These are phyloP conservation scores for Perca fluviatilis DNA, from an alignment of 2,113 vertebrate species.

Conservation along the genomic window DNA sequence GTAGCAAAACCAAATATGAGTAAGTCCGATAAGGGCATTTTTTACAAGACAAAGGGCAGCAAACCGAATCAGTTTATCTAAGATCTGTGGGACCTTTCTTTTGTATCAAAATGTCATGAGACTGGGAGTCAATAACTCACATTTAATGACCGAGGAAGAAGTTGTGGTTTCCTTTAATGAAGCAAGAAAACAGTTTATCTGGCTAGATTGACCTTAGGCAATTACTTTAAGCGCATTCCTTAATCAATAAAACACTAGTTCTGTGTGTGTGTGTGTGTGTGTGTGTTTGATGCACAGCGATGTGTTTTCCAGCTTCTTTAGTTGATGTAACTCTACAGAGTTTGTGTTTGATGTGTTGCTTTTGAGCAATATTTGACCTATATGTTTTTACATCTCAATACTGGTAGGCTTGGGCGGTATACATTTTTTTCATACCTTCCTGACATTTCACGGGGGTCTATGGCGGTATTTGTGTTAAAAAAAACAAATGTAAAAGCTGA, in stretches of 20 bases:
- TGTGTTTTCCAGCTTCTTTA: slow-evolving; percentile 3
- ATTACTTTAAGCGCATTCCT: slow-evolving; percentile 77
- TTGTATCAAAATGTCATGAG: slow-evolving; percentile 77
- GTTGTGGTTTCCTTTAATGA: slow-evolving; percentile 76
- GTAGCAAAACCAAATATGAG: slow-evolving; percentile 28
- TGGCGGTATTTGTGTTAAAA: too few relatives aligned
- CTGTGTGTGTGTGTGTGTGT: slow-evolving; percentile 23
- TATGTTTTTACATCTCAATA: not conserved
- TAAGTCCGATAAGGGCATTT: slow-evolving; percentile 42
- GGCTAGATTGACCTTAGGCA: slow-evolving; percentile 73
- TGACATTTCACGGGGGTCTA: too few relatives aligned
- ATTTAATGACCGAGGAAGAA: slow-evolving; percentile 71
- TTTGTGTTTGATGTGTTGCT: not conserved
- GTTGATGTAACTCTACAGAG: not conserved
- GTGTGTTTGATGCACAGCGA: not conserved
- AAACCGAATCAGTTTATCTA: slow-evolving; percentile 60
- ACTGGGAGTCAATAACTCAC: slow-evolving; percentile 71
- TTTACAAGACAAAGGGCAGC: slow-evolving; percentile 62
- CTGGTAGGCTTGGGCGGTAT: not conserved
- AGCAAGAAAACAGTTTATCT: slow-evolving; percentile 79
- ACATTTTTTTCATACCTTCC: too few relatives aligned
- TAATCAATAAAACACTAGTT: slow-evolving; percentile 72
- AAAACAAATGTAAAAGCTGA: too few relatives aligned
- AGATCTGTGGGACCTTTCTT: slow-evolving; percentile 55
- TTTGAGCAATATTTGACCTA: not conserved